Conservation (phyloP, 2,113 vertebrate genomes). For the Athene noctua region DNA sequence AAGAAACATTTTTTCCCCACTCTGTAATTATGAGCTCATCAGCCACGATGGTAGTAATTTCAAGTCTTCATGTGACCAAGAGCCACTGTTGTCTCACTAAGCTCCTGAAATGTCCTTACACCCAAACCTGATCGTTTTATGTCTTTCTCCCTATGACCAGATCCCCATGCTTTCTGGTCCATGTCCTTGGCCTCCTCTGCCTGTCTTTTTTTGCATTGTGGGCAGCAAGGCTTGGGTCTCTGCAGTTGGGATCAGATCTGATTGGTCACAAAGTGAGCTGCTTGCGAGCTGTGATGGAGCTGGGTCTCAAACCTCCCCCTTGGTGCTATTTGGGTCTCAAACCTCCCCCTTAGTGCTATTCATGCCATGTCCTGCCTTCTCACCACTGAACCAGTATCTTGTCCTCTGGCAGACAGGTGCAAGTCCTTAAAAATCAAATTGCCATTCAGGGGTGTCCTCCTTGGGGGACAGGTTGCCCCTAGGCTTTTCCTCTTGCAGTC, state of each 20-base stretch:
- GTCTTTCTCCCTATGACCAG: background rate
- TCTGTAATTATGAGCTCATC: slow-evolving; percentile 9
- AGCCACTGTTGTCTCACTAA: background rate
- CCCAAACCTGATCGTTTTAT: background rate
- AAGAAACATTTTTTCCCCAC: background rate
- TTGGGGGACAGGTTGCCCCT: background rate
- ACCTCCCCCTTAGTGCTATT: background rate
- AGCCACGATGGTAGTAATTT: background rate
- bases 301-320: background rate
- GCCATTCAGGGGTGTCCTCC: background rate
- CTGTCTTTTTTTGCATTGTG: background rate
- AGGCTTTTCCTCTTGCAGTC: background rate
- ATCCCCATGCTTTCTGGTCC: background rate
- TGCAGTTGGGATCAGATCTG: background rate
- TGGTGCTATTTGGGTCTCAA: accelerated
- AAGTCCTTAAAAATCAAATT: background rate
- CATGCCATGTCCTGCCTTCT: background rate
- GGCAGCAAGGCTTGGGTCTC: background rate
- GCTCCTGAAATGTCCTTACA: background rate
- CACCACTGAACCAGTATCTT: background rate
- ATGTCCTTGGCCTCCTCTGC: background rate
- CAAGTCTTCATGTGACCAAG: background rate
- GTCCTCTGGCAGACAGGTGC: background rate
- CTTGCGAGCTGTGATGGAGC: background rate
- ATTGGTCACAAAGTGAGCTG: background rate